Conservation (phyloP, 2,113 vertebrate species). For the Chamaetylas fuelleborni region DNA sequence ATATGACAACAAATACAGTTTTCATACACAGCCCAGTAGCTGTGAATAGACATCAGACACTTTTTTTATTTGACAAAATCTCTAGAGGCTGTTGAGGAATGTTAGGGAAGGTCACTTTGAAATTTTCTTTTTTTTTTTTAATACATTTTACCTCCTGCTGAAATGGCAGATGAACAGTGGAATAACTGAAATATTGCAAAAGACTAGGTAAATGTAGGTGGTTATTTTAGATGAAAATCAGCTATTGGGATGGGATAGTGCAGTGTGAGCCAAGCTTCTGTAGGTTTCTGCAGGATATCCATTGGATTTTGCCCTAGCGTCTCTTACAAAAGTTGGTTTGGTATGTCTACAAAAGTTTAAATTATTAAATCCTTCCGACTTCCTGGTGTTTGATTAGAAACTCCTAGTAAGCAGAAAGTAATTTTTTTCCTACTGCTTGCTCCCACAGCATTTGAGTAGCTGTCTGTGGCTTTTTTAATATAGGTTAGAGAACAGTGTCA, state of each 20-base stretch:
- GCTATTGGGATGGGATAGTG: background rate
- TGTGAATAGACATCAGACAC: conserved; percentile 47
- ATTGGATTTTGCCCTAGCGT: background rate
- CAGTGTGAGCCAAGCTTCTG: background rate
- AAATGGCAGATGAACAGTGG: background rate
- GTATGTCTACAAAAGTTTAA: background rate
- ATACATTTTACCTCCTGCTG: background rate
- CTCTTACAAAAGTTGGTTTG: background rate
- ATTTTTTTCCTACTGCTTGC: background rate
- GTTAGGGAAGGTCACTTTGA: conserved; percentile 32
- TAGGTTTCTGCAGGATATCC: background rate
- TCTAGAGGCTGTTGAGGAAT: conserved; percentile 3
- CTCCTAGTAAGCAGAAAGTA: background rate
- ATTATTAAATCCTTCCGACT: background rate
- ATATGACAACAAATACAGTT: conserved; percentile 61
- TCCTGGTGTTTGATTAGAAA: background rate
- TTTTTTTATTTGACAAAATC: conserved; percentile 31
- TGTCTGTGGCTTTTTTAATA: background rate
- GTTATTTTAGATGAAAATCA: background rate
- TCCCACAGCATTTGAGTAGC: background rate
- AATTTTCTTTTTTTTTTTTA: background rate
- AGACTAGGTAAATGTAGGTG: background rate
- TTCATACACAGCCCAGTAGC: conserved; percentile 15
- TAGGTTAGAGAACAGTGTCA: background rate
- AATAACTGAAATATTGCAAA: conserved; percentile 14